Evolutionary conservation across 2,888 invertebrate species (phyloP), one percentile per base, ranked within the genome.

Genomic region (Fissipunctia ypsillon): DNA sequence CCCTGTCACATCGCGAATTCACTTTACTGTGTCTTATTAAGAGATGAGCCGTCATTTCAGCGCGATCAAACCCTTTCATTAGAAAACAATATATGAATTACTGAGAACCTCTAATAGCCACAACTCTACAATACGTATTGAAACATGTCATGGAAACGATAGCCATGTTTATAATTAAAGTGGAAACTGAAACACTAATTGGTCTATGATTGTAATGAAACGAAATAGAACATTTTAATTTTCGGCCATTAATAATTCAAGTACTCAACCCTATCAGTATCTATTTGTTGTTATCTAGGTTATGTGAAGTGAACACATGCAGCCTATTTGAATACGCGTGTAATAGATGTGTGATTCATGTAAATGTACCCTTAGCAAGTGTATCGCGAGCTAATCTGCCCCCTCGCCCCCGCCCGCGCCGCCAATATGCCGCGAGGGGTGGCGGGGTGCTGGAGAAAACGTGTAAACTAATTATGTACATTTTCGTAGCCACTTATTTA

Each of bases 381-480:
- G 93, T 94, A 95, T 94, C 94, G 93, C 90, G 90, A 90, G 90
- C 90, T 94, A 93, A 94, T 94, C 94, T 93, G 73, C 90, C 84
- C 91, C 93, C 91, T 89, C 76, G 84, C 82, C 86, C 80, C 82
- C 73, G 78, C 78, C 84, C 80, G 81, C 83, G 76, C 87, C 80
- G 79, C 91, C 94, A 94, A 94, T 94, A 94, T 94, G 94, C 92
- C 92, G 89, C 90, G 91, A 3, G 83, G 88, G 92, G 90, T 85
- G 91, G 92, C 84, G 89, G 91, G 92, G 91, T 90, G 91, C 90
- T 87, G 87, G 92, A 94, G 95, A 95, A 95, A 96, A 96, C 95
- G 95, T 96, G 96, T 96, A 96, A 96, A 96, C 96, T 96, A 96
- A 96, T 96, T 96, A 96, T 96, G 95, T 96, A 96, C 95, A 94